Evolutionary conservation across 2,113 vertebrate genomes (phyloP).

Genomic region (Tapirus terrestris): DNA sequence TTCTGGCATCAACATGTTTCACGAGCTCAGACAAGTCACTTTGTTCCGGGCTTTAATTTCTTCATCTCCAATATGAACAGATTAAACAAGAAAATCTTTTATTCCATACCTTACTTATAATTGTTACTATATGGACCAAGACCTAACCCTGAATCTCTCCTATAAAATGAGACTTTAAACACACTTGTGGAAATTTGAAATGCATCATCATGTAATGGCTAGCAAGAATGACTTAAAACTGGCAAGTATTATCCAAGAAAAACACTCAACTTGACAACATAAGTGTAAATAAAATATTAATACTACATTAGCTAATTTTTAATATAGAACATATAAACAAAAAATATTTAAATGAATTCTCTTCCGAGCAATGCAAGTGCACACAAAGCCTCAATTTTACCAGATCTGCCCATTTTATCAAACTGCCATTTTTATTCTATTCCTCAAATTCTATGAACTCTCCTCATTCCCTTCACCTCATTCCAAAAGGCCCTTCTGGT

Average conservation of each 20-base stretch:
- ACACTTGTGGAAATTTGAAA: conserved; percentile 12
- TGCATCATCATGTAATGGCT: not conserved
- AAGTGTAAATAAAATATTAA: not conserved
- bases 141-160: not conserved
- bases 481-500: conserved; percentile 39
- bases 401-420: conserved; percentile 28
- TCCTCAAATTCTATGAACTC: conserved; percentile 30
- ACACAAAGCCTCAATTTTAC: conserved; percentile 1
- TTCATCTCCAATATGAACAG: not conserved
- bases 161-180: conserved; percentile 21
- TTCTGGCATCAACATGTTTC: not conserved
- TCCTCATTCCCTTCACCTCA: not conserved
- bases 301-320: not conserved
- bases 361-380: not conserved
- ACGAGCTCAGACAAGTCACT: not conserved
- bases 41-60: not conserved
- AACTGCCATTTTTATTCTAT: conserved; percentile 23
- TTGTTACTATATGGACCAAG: not conserved
- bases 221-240: not conserved
- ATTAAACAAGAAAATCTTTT: conserved; percentile 5
- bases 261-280: not conserved
- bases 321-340: not conserved
- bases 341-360: not conserved
- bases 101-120: not conserved
- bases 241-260: not conserved